Conservation (phyloP, 1,140 invertebrate species). For the Bombyx mandarina region DNA sequence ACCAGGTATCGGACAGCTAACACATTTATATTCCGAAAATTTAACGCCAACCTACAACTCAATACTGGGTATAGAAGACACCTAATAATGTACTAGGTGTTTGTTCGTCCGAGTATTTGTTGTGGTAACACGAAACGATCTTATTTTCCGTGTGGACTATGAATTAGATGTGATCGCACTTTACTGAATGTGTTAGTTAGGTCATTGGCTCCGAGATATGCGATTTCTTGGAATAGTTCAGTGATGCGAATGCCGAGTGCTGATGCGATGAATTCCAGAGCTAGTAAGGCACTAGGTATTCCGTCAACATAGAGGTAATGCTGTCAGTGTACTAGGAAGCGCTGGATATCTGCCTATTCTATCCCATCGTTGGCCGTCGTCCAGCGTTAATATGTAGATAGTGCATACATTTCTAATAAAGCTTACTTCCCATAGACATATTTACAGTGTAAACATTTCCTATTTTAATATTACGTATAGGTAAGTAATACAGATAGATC, state of each 20-base stretch:
- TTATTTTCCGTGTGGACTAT: slow-evolving; percentile 26
- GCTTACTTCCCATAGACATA: slow-evolving; percentile 5
- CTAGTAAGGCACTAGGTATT: slow-evolving; percentile 34
- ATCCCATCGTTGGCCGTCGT: slow-evolving; percentile 29
- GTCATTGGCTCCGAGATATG: slow-evolving; percentile 22
- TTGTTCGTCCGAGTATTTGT: neutral
- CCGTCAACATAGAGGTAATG: slow-evolving; percentile 33
- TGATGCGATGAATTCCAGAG: slow-evolving; percentile 17
- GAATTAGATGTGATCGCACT: slow-evolving; percentile 16
- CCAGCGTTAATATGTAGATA: slow-evolving; percentile 33
- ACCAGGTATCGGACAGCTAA: slow-evolving; percentile 8
- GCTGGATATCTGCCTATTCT: slow-evolving; percentile 47
- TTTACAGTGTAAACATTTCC: no score
- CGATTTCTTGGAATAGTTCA: slow-evolving; percentile 28
- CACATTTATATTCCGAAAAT: slow-evolving; percentile 14
- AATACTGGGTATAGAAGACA: no score
- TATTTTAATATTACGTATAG: no score
- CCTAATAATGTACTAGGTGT: neutral
- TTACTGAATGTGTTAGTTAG: slow-evolving; percentile 10
- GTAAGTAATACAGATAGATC: no score
- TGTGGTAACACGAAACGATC: neutral
- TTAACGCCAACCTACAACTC: no score
- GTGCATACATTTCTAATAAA: slow-evolving; percentile 12
- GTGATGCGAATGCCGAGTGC: slow-evolving; percentile 26
- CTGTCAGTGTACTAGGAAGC: slow-evolving; percentile 50